phyloP scores from a whole-genome alignment of 23 tunicate genomes.

The Trididemnum nubilum region DNA sequence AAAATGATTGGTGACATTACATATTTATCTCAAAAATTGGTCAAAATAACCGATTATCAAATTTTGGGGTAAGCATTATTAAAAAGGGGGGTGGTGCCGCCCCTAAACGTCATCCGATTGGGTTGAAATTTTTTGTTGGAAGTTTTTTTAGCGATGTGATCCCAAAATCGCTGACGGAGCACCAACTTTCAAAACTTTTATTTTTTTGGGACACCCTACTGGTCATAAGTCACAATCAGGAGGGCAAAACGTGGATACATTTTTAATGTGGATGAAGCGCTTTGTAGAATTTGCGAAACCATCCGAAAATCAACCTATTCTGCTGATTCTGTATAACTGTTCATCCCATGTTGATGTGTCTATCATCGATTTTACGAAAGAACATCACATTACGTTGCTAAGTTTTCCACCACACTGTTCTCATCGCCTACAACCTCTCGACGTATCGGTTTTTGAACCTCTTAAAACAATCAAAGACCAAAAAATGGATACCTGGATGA shows the following conservation, averaged over 20 bases:
- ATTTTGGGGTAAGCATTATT: too few species aligned
- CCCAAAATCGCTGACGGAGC: too few species aligned
- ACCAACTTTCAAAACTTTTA: too few species aligned
- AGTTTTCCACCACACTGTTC: constrained; percentile 25
- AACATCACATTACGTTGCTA: background rate
- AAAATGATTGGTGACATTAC: too few species aligned
- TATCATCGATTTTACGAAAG: background rate
- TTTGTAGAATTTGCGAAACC: background rate
- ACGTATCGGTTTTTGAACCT: constrained; percentile 16
- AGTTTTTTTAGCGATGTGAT: too few species aligned
- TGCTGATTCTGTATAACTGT: background rate
- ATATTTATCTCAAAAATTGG: too few species aligned
- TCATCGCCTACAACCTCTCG: constrained; percentile 21
- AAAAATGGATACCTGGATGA: too few species aligned
- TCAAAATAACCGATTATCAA: too few species aligned
- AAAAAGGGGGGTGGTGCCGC: too few species aligned
- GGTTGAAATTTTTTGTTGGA: too few species aligned
- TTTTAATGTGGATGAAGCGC: constrained; percentile 8
- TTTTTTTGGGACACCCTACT: too few species aligned
- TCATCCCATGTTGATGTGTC: background rate
- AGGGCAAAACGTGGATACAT: background rate
- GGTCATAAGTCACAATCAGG: background rate
- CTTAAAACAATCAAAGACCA: background rate
- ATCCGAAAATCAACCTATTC: background rate
- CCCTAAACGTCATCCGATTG: too few species aligned